A percentile compares a stretch with the other conserved stretches of the same genome.
These are phyloP conservation scores for Aromia moschata DNA, from an alignment of 2,888 invertebrate genomes.

Conservation along the genomic window DNA sequence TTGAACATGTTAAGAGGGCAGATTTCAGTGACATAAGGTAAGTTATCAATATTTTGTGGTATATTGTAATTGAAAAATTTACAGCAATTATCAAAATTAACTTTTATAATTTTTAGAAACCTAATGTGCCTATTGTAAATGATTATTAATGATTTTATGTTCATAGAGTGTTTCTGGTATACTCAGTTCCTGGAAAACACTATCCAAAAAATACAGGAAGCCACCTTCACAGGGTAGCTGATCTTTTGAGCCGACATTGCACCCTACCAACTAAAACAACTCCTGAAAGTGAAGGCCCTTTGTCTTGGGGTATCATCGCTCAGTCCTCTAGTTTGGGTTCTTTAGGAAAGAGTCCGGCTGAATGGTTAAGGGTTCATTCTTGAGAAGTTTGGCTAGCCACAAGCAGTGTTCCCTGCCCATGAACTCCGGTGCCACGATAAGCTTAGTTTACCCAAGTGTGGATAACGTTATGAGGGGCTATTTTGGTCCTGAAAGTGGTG, in stretches of 20 bases:
- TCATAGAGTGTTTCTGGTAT: constrained; percentile 83
- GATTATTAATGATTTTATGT: no score
- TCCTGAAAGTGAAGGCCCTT: constrained; percentile 57
- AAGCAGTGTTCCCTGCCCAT: constrained; percentile 66
- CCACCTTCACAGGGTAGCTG: constrained; percentile 69
- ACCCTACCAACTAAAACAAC: constrained; percentile 58
- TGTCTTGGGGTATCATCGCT: constrained; percentile 70
- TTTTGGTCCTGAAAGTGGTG: constrained; percentile 86
- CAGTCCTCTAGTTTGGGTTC: constrained; percentile 93
- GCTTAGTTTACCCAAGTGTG: constrained; percentile 76
- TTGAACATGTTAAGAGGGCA: constrained; percentile 75
- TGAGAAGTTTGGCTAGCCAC: constrained; percentile 70
- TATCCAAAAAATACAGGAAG: constrained; percentile 51
- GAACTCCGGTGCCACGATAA: constrained; percentile 68
- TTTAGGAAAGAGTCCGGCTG: constrained; percentile 64
- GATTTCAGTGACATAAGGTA: constrained; percentile 86
- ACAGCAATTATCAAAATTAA: no score
- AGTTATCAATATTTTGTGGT: no score
- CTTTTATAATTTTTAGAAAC: no score
- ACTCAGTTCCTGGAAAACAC: constrained; percentile 87
- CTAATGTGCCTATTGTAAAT: no score
- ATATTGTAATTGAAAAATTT: no score
- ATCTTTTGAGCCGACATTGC: constrained; percentile 74
- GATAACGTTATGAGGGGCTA: constrained; percentile 87
- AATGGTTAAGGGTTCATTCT: constrained; percentile 84